These are phyloP conservation scores for Chelonus insularis DNA, from an alignment of 1,140 invertebrate species.

Conservation along the genomic window DNA sequence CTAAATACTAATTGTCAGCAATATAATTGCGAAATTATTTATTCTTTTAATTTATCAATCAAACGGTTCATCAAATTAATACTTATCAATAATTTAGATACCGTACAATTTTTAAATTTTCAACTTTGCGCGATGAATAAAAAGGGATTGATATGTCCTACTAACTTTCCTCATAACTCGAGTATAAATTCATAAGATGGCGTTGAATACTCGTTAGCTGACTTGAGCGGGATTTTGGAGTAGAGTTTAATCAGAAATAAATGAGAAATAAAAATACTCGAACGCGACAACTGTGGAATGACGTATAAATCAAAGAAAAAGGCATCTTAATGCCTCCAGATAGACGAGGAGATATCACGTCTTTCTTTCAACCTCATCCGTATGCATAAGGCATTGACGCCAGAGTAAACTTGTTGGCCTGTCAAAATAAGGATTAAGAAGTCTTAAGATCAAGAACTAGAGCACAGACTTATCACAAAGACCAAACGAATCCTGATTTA, in stretches of 20 bases:
- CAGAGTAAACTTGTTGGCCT: constrained; percentile 39
- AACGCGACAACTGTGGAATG: background rate
- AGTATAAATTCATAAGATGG: background rate
- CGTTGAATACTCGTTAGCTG: background rate
- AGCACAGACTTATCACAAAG: constrained; percentile 5
- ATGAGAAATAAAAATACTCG: background rate
- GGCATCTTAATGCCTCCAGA: constrained; percentile 9
- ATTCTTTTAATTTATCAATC: too few relatives aligned
- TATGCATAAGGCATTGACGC: constrained; percentile 19
- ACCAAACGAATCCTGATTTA: background rate
- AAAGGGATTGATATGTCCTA: background rate
- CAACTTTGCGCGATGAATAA: too few relatives aligned
- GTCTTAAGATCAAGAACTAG: constrained; percentile 35
- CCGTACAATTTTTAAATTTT: too few relatives aligned
- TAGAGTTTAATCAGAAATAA: background rate
- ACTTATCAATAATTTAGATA: too few relatives aligned
- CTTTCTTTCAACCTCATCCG: constrained; percentile 11
- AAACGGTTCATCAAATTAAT: too few relatives aligned
- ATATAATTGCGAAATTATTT: too few relatives aligned
- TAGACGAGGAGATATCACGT: constrained; percentile 23
- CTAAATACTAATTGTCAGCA: too few relatives aligned
- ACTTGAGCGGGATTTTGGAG: background rate
- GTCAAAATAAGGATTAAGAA: constrained; percentile 57
- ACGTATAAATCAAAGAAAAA: constrained; percentile 7
- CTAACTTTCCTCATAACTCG: background rate